phyloP scores from a whole-genome alignment of 2,888 invertebrate genomes.

The Drosophila acutilabella region DNA sequence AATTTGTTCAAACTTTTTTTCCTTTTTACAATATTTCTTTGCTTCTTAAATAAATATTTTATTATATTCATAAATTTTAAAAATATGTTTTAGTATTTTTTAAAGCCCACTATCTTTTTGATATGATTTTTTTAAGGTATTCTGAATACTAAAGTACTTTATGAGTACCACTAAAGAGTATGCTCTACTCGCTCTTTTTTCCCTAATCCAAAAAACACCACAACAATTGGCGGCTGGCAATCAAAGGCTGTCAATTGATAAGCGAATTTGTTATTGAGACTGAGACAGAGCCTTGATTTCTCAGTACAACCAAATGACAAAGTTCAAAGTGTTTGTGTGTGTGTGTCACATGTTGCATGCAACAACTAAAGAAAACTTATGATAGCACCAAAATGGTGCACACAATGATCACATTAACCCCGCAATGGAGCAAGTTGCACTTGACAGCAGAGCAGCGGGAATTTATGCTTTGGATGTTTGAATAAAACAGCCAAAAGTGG shows the following conservation, averaged over 20 bases:
- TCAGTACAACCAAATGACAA: constrained; percentile 35
- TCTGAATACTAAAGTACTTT: no score
- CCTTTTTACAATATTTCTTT: no score
- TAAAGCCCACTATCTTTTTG: no score
- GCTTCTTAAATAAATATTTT: no score
- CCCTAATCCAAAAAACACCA: not conserved
- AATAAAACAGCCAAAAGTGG: constrained; percentile 62
- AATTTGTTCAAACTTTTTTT: no score
- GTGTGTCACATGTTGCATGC: constrained; percentile 19
- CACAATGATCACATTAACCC: constrained; percentile 73
- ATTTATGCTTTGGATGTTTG: constrained; percentile 68
- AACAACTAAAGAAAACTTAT: constrained; percentile 37
- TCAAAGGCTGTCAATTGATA: constrained; percentile 49
- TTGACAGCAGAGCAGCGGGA: constrained; percentile 65
- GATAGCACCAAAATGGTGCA: constrained; percentile 60
- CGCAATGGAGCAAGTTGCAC: constrained; percentile 67
- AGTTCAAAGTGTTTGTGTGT: constrained; percentile 31
- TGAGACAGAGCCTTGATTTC: constrained; percentile 48
- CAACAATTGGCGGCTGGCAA: constrained; percentile 34
- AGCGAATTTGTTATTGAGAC: constrained; percentile 28
- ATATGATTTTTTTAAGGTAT: no score
- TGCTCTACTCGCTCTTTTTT: not conserved
- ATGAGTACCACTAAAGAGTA: not conserved
- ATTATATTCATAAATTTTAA: no score
- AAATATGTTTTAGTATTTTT: no score